phyloP scores from a whole-genome alignment of 1,140 invertebrate species.

The Drosophila eugracilis region DNA sequence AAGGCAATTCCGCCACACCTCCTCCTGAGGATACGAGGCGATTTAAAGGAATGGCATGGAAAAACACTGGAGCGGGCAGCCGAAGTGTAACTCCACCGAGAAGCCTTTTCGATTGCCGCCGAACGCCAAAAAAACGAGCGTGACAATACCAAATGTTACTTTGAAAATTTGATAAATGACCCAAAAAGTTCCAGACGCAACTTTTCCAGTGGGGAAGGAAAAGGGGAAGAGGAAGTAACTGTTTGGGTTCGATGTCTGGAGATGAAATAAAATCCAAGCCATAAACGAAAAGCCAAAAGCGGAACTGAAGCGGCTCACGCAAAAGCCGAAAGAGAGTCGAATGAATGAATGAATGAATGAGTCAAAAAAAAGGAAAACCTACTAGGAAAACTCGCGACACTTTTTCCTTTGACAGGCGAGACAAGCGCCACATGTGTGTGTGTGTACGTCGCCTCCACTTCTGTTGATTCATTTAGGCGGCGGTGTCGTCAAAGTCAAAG shows the following conservation, averaged over 20 bases:
- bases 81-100: constrained; percentile 22
- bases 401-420: constrained; percentile 59
- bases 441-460: constrained; percentile 48
- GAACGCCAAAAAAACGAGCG: constrained; percentile 60
- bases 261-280: constrained; percentile 67
- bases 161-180: constrained; percentile 83
- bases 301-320: constrained; percentile 68
- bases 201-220: neutral
- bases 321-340: constrained; percentile 39
- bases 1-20: constrained; percentile 33
- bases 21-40: constrained; percentile 6
- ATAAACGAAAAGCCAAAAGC: constrained; percentile 58
- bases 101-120: constrained; percentile 64
- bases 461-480: constrained; percentile 65
- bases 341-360: constrained; percentile 50
- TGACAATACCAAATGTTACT: constrained; percentile 82
- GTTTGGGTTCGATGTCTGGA: constrained; percentile 53
- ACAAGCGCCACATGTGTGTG: constrained; percentile 71
- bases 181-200: constrained; percentile 59
- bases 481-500: constrained; percentile 54
- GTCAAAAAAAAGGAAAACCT: constrained; percentile 52
- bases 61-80: neutral
- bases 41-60: constrained; percentile 15
- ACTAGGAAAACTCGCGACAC: constrained; percentile 61
- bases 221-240: constrained; percentile 5